Evolutionary conservation across 2,797 vertebrate species (phyloP).

Genomic region (Choloepus didactylus): DNA sequence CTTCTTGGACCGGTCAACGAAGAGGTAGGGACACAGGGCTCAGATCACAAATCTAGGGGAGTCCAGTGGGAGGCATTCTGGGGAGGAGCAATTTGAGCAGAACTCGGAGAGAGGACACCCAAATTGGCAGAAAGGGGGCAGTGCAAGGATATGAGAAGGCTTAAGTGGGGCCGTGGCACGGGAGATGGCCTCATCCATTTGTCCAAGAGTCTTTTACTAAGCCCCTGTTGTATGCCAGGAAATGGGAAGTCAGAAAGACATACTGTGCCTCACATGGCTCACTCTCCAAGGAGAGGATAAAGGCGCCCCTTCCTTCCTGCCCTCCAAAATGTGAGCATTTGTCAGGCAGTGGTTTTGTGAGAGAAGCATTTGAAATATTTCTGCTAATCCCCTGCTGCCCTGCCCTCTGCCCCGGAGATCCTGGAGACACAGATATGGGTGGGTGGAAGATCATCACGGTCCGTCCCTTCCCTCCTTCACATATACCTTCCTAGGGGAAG

Average conservation of each 20-base stretch:
- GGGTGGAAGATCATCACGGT: background rate
- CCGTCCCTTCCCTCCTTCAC: background rate
- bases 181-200: background rate
- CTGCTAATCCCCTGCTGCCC: background rate
- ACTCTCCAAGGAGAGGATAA: background rate
- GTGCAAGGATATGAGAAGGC: background rate
- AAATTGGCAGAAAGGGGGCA: background rate
- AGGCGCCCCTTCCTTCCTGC: background rate
- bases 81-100: background rate
- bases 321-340: background rate
- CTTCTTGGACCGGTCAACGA: background rate
- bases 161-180: background rate
- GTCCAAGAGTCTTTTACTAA: background rate
- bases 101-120: background rate
- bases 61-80: background rate
- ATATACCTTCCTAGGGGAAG: background rate
- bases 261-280: accelerated
- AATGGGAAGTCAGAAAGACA: background rate
- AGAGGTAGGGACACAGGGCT: background rate
- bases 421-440: background rate
- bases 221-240: background rate
- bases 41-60: background rate
- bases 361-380: background rate
- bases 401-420: background rate
- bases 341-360: background rate